Evolutionary conservation across 2,888 invertebrate species (phyloP).

Genomic region (Sinopyrophorus schimmeli): DNA sequence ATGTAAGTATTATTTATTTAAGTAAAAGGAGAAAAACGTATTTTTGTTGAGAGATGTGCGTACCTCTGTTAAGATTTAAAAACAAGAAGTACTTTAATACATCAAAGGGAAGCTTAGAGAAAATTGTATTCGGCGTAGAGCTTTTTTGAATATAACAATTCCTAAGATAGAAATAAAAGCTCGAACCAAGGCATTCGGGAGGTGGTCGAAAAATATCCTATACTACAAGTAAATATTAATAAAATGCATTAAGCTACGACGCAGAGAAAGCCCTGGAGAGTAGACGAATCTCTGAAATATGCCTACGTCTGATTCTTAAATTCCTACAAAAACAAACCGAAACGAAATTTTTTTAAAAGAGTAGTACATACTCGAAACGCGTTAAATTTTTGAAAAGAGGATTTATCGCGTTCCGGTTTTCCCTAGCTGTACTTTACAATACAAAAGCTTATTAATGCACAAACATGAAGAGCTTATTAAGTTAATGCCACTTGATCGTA

Average conservation of each 20-base stretch:
- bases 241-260: slow-evolving; percentile 9
- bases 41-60: too few relatives aligned
- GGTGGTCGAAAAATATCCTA: slow-evolving; percentile 6
- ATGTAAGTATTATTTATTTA: too few relatives aligned
- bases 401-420: too few relatives aligned
- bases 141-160: slow-evolving; percentile 8
- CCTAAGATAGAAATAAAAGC: slow-evolving; percentile 6
- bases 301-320: not conserved
- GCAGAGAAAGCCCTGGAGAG: not conserved
- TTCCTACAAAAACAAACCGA: too few relatives aligned
- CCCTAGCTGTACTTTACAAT: too few relatives aligned
- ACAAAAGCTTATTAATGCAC: slow-evolving; percentile 16
- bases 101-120: too few relatives aligned
- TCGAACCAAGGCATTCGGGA: slow-evolving; percentile 2
- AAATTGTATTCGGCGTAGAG: slow-evolving; percentile 4
- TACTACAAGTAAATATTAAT: slow-evolving; percentile 10
- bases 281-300: not conserved
- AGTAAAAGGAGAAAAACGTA: too few relatives aligned
- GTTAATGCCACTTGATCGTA: slow-evolving; percentile 22
- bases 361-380: too few relatives aligned
- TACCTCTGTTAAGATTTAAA: too few relatives aligned
- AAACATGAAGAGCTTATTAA: slow-evolving; percentile 21
- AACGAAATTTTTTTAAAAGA: too few relatives aligned
- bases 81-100: too few relatives aligned
- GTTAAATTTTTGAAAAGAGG: too few relatives aligned